Base-by-base conservation (phyloP, 2,797 vertebrate genomes). In the Trematomus bernacchii region DNA sequence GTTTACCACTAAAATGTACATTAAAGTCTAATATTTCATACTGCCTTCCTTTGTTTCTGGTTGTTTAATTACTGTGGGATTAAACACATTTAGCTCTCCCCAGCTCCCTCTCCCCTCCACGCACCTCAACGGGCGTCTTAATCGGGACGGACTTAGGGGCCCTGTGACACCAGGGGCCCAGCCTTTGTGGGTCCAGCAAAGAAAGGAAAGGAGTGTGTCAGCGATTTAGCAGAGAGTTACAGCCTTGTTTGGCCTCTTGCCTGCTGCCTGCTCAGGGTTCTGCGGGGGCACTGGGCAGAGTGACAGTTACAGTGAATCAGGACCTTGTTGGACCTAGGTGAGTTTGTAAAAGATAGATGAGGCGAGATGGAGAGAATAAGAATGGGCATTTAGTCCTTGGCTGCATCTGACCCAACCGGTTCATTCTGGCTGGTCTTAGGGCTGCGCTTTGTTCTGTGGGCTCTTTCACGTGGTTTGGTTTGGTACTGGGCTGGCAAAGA, bases 161-260 rank as follows among this genome's bases (percentile, higher is more conserved):
- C 60, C 83, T 13, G 6, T 68, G 73, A 71, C 83, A 80, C 80
- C 68, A 30, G 70, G 80, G 77, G 64, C 67, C 54, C 66, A 77
- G 83, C 72, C 37, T 90, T 82, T 90, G 84, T 90, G 79, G 83
- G 60, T 48, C 80, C 73, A 65, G 74, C 69, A 81, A 65, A 88
- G 86, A 91, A 90, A 89, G 84, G 79, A 92, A 92, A 89, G 87
- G 84, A 90, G 88, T 84, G 89, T 92, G 92, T 92, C 90, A 91
- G 92, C 87, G 23, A 81, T 90, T 91, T 89, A 80, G 54, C 54
- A 0, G 68, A 71, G 64, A 68, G 71, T 67, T 55, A 60, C 73
- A 73, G 87, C 77, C 81, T 14, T 57, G 54, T 83, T 84, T 91
- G 91, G 82, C 85, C 37, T 71, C 63, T 15, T 27, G 84, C 89